Evolutionary conservation across 2,888 invertebrate genomes (phyloP), one percentile per base, ranked within the genome.

Genomic region (Augochlorella aurata): DNA sequence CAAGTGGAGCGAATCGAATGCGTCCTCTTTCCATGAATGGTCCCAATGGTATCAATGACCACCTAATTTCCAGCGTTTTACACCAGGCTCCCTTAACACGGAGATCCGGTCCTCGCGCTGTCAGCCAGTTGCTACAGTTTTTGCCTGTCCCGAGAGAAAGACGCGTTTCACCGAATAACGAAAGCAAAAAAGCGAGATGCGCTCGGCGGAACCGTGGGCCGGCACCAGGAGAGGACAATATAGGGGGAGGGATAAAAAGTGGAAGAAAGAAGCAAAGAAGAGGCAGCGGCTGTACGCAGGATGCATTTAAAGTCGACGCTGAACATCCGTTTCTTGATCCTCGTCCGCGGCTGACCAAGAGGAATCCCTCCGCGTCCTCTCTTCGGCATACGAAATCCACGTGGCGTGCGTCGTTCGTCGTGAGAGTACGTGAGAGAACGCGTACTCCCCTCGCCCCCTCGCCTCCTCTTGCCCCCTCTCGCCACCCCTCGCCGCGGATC

Each of bases 371-470:
- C 67, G 76, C 76, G 81, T 82, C 78, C 82, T 71, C 85, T 85
- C 84, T 81, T 82, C 74, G 85, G 90, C 91, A 91, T 91, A 91
- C 91, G 85, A 91, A 91, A 90, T 91, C 85, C 82, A n/a, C 71
- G 70, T 76, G 79, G 71, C 74, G 80, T 82, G 77, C 74, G 74
- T 77, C 78, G 79, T 81, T 81, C 78, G 71, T 81, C 76, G 81
- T 76, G 67, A 52, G 71, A 61, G 74, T 82, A 82, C 88, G 85
- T 83, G 83, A 82, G 79, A 83, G 85, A 79, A 79, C 77, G 78
- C 81, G 29, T 54, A 44, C 38, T 38, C 29, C 67, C 75, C 67
- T 75, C 67, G 49, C 74, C 74, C 74, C 82, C 61, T 9, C 2
- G 0, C 50, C 50, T 16, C 50, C 16, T 29, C 29, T n/a, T n/a